Percentiles rank a stretch among this genome's conserved stretches.
Evolutionary conservation across 2,797 vertebrate genomes (phyloP).

Genomic region (Darevskia mixta): DNA sequence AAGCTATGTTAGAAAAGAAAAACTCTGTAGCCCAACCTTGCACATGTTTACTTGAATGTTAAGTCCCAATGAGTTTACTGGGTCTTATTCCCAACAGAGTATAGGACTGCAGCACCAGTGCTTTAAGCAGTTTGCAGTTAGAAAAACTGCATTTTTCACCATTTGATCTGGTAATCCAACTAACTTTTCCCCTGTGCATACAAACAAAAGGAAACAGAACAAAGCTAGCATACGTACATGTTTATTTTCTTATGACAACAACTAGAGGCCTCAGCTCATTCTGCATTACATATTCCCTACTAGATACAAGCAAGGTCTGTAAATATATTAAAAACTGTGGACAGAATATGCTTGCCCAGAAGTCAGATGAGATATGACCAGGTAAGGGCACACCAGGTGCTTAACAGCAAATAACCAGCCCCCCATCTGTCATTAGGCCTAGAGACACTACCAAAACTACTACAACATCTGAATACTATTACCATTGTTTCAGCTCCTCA

Average conservation of each 20-base stretch:
- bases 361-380: not conserved
- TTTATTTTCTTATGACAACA: not conserved
- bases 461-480: not conserved
- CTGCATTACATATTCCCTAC: not conserved
- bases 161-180: not conserved
- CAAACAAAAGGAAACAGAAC: not conserved
- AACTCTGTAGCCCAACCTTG: not conserved
- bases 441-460: not conserved
- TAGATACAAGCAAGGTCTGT: not conserved
- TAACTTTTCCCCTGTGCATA: not conserved
- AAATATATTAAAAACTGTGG: not conserved
- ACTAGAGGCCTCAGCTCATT: not conserved
- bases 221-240: not conserved
- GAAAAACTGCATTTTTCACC: not conserved
- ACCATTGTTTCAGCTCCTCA: not conserved
- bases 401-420: not conserved
- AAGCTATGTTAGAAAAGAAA: not conserved
- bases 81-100: slow-evolving; percentile 11
- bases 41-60: not conserved
- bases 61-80: not conserved
- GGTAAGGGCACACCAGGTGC: not conserved
- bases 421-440: not conserved
- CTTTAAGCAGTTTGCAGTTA: slow-evolving; percentile 42
- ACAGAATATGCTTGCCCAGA: not conserved
- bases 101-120: slow-evolving; percentile 22